phyloP scores from a whole-genome alignment of 2,113 vertebrate species.

The Etheostoma cragini region DNA sequence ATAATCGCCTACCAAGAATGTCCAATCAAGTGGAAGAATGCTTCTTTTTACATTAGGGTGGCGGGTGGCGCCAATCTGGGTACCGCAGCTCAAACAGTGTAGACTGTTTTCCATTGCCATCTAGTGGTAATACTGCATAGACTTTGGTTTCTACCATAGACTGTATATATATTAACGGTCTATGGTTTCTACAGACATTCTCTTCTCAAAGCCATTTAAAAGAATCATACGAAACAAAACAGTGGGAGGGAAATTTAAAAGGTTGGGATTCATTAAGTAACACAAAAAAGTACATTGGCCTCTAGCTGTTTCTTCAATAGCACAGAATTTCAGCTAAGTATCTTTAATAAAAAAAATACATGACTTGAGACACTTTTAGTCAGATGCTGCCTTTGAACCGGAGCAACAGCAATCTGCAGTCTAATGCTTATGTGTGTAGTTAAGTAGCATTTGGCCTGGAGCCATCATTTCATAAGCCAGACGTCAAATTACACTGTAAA shows the following conservation, averaged over 20 bases:
- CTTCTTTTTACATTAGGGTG: background rate
- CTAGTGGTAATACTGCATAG: slow-evolving; percentile 54
- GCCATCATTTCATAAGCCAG: slow-evolving; percentile 18
- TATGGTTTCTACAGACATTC: background rate
- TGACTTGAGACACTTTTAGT: background rate
- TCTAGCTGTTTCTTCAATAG: background rate
- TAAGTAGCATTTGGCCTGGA: background rate
- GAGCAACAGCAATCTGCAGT: background rate
- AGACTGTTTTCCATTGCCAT: slow-evolving; percentile 49
- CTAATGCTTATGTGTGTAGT: background rate
- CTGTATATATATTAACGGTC: too few species aligned
- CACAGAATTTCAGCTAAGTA: background rate
- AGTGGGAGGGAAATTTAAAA: too few species aligned
- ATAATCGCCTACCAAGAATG: slow-evolving; percentile 12
- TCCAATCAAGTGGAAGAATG: slow-evolving; percentile 19
- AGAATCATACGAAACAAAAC: background rate
- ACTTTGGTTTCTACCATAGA: background rate
- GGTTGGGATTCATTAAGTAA: background rate
- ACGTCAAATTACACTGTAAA: slow-evolving; percentile 11
- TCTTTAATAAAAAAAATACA: slow-evolving; percentile 9
- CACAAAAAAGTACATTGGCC: background rate
- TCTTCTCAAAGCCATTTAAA: background rate
- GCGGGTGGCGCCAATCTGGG: background rate
- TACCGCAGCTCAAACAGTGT: background rate
- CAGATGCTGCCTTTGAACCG: background rate